A percentile compares a stretch with the other conserved stretches of the same genome.
Conservation (phyloP, 2,888 invertebrate genomes). For the Oasisia sp. region DNA sequence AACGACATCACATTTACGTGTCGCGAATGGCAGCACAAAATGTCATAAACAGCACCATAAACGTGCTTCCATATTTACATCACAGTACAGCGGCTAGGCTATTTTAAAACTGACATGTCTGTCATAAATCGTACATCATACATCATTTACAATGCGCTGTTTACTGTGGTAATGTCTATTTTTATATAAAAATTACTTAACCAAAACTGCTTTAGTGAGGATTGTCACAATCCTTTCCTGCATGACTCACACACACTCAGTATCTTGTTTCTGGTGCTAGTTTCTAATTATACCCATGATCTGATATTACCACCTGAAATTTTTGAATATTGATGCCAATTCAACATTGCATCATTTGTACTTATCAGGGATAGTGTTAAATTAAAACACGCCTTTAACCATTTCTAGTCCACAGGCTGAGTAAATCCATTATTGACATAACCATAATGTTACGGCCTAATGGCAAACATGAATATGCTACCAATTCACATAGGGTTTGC, state of each 20-base stretch:
- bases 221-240: neutral
- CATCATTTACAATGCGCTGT: neutral
- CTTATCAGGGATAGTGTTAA: neutral
- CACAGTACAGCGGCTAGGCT: neutral
- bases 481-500: neutral
- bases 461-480: neutral
- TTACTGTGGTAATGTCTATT: neutral
- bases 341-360: neutral
- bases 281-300: no score
- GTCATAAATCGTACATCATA: neutral
- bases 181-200: neutral
- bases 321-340: neutral
- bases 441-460: neutral
- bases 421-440: neutral
- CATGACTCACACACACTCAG: no score
- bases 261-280: no score
- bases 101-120: neutral
- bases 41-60: neutral
- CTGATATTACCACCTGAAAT: no score
- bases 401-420: neutral
- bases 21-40: neutral
- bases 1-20: neutral
- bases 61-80: neutral
- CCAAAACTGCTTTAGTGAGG: neutral
- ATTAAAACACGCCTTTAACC: neutral